phyloP scores from a whole-genome alignment of 2,113 vertebrate species.

The Mellivora capensis region DNA sequence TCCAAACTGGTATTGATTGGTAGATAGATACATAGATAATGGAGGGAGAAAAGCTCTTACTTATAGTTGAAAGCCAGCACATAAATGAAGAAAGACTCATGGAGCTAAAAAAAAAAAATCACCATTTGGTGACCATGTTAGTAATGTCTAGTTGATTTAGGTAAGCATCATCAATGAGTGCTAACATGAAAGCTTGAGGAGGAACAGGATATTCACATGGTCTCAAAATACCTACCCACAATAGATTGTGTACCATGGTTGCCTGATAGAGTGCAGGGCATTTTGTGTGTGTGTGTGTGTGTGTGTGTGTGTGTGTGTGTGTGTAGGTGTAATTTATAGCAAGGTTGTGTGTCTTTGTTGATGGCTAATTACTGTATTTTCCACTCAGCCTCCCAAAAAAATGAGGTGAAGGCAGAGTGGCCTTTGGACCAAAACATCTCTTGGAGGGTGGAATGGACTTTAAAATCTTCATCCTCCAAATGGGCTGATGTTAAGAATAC shows the following conservation, averaged over 20 bases:
- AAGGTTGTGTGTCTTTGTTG: too few relatives aligned
- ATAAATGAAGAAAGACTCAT: neutral
- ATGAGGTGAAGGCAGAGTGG: fast-evolving
- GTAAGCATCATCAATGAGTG: neutral
- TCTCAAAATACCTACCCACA: neutral
- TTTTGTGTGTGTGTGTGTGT: neutral
- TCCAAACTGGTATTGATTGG: neutral
- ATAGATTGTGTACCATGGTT: neutral
- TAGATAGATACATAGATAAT: neutral
- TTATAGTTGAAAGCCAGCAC: neutral
- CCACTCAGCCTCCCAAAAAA: neutral
- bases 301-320: neutral
- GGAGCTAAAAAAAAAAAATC: neutral
- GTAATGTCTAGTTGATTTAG: neutral
- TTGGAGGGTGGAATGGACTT: neutral
- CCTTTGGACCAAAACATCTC: neutral
- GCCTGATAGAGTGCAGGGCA: neutral
- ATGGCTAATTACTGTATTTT: neutral
- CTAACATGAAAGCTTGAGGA: neutral
- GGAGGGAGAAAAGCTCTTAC: neutral
- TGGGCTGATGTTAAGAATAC: neutral
- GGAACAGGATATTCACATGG: neutral
- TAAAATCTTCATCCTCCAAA: neutral
- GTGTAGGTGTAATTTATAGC: neutral
- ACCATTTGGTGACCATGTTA: neutral